Base-by-base conservation (phyloP, 2,797 vertebrate genomes). In the Tokudaia muenninki region DNA sequence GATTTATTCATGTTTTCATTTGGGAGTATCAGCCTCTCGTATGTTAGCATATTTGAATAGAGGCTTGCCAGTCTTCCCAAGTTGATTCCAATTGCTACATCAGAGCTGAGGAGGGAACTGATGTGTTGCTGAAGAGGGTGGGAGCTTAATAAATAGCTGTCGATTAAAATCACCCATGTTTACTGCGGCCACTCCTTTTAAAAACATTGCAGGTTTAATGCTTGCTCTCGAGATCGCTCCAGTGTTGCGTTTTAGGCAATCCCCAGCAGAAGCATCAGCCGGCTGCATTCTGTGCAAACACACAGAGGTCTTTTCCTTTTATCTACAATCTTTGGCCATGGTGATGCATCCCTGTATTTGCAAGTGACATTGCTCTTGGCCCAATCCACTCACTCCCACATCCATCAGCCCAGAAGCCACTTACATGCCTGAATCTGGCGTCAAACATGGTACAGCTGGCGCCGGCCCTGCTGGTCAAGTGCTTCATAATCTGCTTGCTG, bases 401-500 rank as follows among this genome's bases (percentile, higher is more conserved):
- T 6, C 7, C 34, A 75, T 50, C 61, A 50, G n/a, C n/a, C 17
- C 22, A 44, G 83, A 72, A 34, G 52, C 95, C 95, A 77, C 55
- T 99, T 98, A 99, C 99, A 2, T 99, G 99, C 89, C 99, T 99
- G 98, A 99, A 99, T 95, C 99, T 99, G 97, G 98, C 98, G 97
- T 99, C 99, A 96, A 99, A 98, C 11, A 97, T 37, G 57, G 99
- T 98, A 95, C 98, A 98, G 98, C 99, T 99, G 93, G 98, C 96
- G 97, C 97, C 98, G 86, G 99, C 99, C 90, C 99, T 99, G 52
- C 99, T 98, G 47, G 98, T 98, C 91, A 99, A 98, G 97, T 99
- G 99, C 97, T 99, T 99, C 97, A 99, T 97, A 75, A 99, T 99
- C 95, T 99, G 99, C 94, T 99, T 99, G 98, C 98, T 99, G 91